Conservation (phyloP, 2,113 vertebrate genomes). For the Tachuris rubrigastra region DNA sequence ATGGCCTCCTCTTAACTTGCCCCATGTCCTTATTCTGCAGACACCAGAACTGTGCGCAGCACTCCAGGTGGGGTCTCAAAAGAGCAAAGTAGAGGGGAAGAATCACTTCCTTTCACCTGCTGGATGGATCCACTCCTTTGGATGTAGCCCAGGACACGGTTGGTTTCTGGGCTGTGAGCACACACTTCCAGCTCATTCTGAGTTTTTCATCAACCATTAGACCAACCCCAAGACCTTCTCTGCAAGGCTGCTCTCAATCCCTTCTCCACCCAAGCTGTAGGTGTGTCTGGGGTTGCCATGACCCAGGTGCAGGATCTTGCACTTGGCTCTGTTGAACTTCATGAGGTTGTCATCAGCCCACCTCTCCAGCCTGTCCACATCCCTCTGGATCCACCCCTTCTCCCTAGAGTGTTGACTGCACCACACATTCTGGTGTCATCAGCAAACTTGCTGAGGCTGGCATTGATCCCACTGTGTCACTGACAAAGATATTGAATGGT, state of each 20-base stretch:
- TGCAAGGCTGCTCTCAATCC: not conserved
- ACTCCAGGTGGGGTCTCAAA: not conserved
- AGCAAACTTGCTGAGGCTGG: not conserved
- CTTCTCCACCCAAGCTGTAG: rapidly evolving
- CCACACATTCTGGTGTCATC: rapidly evolving
- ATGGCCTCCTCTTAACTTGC: no score
- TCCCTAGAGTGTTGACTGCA: rapidly evolving
- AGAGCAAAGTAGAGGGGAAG: not conserved
- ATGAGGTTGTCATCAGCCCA: not conserved
- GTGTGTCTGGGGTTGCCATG: no score
- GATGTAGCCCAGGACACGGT: not conserved
- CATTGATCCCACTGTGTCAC: not conserved
- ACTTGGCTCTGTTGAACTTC: not conserved
- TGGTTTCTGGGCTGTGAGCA: not conserved
- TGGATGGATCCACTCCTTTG: not conserved
- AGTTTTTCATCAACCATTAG: not conserved
- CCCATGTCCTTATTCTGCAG: not conserved
- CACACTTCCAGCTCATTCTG: not conserved
- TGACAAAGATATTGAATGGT: not conserved
- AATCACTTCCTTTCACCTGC: not conserved
- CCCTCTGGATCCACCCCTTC: not conserved
- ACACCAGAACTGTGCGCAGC: not conserved
- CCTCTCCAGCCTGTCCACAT: not conserved
- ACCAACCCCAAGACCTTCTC: not conserved
- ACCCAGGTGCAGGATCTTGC: rapidly evolving